phyloP scores from a whole-genome alignment of 2,888 invertebrate genomes.

The Acrobasis repandana region DNA sequence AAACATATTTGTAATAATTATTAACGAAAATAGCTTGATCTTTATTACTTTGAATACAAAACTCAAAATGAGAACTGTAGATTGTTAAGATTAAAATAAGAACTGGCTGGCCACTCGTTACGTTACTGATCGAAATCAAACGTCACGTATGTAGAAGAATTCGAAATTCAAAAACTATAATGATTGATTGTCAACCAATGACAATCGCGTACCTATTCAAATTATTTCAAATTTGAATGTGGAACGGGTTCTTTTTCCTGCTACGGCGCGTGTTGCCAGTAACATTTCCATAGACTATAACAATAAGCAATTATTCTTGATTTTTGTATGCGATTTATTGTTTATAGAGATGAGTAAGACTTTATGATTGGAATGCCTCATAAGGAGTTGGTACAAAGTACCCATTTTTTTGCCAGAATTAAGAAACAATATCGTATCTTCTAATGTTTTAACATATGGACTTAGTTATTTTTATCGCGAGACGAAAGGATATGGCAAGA shows the following conservation, averaged over 20 bases:
- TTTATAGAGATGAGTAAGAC: conserved; percentile 23
- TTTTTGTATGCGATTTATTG: conserved; percentile 35
- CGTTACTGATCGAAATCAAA: conserved; percentile 38
- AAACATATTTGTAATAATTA: neutral
- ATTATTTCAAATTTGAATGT: conserved; percentile 39
- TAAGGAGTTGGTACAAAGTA: conserved; percentile 6
- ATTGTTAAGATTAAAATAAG: conserved; percentile 14
- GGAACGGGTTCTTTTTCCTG: conserved; percentile 36
- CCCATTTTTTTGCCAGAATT: conserved; percentile 1
- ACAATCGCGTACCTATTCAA: conserved; percentile 36
- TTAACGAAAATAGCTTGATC: neutral
- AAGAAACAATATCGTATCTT: conserved; percentile 18
- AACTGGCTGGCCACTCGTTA: conserved; percentile 14
- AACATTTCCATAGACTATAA: conserved; percentile 37
- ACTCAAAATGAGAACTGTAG: conserved; percentile 10
- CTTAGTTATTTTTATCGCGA: neutral
- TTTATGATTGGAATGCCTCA: conserved; percentile 11
- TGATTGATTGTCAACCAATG: conserved; percentile 43
- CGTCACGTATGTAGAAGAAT: conserved; percentile 35
- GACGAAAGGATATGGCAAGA: conserved; percentile 3
- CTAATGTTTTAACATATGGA: conserved; percentile 8
- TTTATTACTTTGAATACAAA: conserved; percentile 4
- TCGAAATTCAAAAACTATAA: conserved; percentile 42
- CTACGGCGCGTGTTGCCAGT: conserved; percentile 34
- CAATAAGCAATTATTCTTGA: conserved; percentile 37